phyloP scores from a whole-genome alignment of 2,113 vertebrate genomes.

The Tachysurus fulvidraco region DNA sequence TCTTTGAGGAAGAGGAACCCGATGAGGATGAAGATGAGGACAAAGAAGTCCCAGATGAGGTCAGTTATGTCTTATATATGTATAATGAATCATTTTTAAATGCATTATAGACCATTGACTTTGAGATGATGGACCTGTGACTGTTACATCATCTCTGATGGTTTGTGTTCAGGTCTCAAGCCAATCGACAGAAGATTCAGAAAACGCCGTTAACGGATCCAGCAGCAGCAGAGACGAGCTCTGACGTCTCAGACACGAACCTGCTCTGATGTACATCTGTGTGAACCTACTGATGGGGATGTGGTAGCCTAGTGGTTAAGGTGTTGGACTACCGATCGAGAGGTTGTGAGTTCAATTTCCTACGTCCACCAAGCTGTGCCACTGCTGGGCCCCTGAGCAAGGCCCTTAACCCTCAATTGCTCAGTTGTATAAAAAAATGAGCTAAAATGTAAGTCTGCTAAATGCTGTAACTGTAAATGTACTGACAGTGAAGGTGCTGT shows the following conservation, averaged over 20 bases:
- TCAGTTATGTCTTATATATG: not conserved
- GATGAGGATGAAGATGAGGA: conserved; percentile 34
- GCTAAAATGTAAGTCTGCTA: too few species aligned
- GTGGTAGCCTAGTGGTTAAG: too few species aligned
- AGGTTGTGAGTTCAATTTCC: too few species aligned
- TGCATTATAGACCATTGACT: not conserved
- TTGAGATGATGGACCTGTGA: not conserved
- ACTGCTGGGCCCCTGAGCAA: too few species aligned
- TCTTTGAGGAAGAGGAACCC: conserved; percentile 49
- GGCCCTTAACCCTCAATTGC: too few species aligned
- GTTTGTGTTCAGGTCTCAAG: conserved; percentile 16
- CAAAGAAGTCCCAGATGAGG: not conserved
- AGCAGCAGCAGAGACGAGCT: conserved; percentile 49
- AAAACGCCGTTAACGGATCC: not conserved
- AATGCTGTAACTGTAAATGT: too few species aligned
- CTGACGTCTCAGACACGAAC: not conserved
- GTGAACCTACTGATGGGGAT: not conserved
- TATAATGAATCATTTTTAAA: not conserved
- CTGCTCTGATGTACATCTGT: not conserved
- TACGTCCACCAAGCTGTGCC: too few species aligned
- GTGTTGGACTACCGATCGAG: too few species aligned
- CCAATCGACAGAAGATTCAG: conserved; percentile 18
- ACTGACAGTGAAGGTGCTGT: too few species aligned
- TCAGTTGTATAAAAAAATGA: too few species aligned
- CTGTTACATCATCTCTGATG: not conserved